Evolutionary conservation across 2,797 vertebrate genomes (phyloP), one percentile per base, ranked within the genome.

Genomic region (Scomberomorus guttatus): DNA sequence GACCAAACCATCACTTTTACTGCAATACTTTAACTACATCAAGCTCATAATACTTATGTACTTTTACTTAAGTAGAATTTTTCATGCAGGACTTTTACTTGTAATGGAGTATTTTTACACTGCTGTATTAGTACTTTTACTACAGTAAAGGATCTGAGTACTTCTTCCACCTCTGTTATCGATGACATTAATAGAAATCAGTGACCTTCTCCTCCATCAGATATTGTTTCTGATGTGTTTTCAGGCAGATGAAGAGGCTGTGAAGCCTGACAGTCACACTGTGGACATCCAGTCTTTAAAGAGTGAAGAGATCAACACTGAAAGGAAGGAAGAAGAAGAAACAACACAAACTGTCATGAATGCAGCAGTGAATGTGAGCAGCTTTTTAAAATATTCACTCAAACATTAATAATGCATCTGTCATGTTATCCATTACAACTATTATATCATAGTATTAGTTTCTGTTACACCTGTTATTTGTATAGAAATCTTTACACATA

Each of bases 211-310:
- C 3, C 50, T 42, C 0, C 54, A 3, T 14, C 42, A 34, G n/a
- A 57, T 1, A 29, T 1, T 20, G 25, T 37, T 13, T 56, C 2
- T n/a, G 14, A 1, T 56, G 14, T 39, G 29, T 57, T 58, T 44
- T 18, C 50, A 90, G 85, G 74, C 25, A 1, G 60, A 56, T 0
- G 60, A 69, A 0, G 59, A 78, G 0, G 27, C 24, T 17, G 56
- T 2, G 2, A 42, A 27, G 37, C 29, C 67, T 1, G 37, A 74
- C 9, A 59, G 65, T 46, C 81, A 72, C 27, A 34, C 32, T 17
- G 24, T 81, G 18, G 83, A 88, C 0, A 8, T 88, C 20, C 79
- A 64, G 79, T 83, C 86, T n/a, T 0, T 79, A 8, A 69, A 75
- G 22, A 81, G 68, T 2, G 66, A 79, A 3, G 67, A 69, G 2